Base-by-base conservation (phyloP, 2,113 vertebrate genomes). In the Ceyx melanurus region DNA sequence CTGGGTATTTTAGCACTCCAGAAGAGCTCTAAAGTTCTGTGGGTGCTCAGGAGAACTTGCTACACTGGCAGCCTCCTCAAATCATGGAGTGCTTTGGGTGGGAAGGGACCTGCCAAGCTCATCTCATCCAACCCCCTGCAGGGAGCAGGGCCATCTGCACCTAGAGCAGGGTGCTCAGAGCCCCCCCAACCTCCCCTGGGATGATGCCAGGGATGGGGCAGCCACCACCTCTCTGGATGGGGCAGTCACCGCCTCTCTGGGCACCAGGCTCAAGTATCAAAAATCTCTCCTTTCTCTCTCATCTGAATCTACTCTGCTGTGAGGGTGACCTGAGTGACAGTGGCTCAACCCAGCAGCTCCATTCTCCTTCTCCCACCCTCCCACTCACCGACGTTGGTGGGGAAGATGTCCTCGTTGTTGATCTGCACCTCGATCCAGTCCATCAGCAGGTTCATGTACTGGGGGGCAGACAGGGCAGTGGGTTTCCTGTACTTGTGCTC, bases 341-440 rank as follows among this genome's bases (percentile, higher is more conserved):
- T 29, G 13, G 46, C 78, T 79, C 15, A 9, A 3, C 31, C 5
- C 6, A 43, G 54, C 45, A 35, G 33, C 13, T 43, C 7, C 29
- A 15, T 29, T 7, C 37, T 18, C 58, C 66, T 17, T 53, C 48
- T 42, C 50, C 2, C 2, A 25, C 11, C 54, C 15, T 3, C 4
- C 29, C 3, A 94, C 99, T 98, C 97, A 99, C 99, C 99, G 0
- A 99, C 97, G 0, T 98, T 99, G 37, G 99, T 99, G 90, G 99
- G 99, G 83, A 99, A 99, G 96, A 99, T 97, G 62, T 98, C 98
- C 96, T 99, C 99, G 1, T 99, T 99, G 98, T 99, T 99, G 97
- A 99, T 99, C 96, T 99, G 99, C 45, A 98, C 98, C 98, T 99
- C 99, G 6, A 99, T 98, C 99, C 99, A 99, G 86, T 99, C 99